Evolutionary conservation across 2,113 vertebrate species (phyloP).

Genomic region (Acanthisitta chloris): DNA sequence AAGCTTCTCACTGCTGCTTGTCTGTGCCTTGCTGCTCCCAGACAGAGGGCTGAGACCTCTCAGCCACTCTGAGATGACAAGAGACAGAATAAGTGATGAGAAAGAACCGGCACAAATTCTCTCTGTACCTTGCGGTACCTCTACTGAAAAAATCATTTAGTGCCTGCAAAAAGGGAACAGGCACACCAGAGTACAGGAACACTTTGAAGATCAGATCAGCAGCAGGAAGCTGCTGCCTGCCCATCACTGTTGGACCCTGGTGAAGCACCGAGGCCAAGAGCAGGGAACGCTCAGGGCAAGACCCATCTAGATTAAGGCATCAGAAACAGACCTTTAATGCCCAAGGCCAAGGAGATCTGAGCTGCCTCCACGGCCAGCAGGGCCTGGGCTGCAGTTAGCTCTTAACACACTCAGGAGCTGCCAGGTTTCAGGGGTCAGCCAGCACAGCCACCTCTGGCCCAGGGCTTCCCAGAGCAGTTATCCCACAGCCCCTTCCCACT

Average conservation of each 20-base stretch:
- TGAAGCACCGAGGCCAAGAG: fast-evolving
- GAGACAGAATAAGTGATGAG: not conserved
- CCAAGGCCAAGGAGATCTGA: not conserved
- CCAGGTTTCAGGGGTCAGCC: not conserved
- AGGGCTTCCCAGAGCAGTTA: fast-evolving
- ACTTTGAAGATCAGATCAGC: not conserved
- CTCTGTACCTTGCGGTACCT: not conserved
- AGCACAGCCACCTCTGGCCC: not conserved
- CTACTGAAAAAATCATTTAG: not conserved
- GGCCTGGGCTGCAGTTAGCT: not conserved
- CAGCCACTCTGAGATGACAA: not conserved
- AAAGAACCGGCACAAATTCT: not conserved
- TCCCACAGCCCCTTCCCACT: fast-evolving
- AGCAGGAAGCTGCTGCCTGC: not conserved
- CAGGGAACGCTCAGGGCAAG: not conserved
- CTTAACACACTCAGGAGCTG: not conserved
- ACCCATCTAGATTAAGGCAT: not conserved
- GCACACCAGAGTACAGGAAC: not conserved
- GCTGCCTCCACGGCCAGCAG: not conserved
- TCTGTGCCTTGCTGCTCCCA: not conserved
- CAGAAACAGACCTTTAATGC: not conserved
- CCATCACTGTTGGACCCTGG: not conserved
- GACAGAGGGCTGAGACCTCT: not conserved
- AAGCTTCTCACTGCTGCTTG: not conserved
- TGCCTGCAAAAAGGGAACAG: not conserved